phyloP scores from a whole-genome alignment of 2,888 invertebrate genomes.

The Synergus laeviventris region DNA sequence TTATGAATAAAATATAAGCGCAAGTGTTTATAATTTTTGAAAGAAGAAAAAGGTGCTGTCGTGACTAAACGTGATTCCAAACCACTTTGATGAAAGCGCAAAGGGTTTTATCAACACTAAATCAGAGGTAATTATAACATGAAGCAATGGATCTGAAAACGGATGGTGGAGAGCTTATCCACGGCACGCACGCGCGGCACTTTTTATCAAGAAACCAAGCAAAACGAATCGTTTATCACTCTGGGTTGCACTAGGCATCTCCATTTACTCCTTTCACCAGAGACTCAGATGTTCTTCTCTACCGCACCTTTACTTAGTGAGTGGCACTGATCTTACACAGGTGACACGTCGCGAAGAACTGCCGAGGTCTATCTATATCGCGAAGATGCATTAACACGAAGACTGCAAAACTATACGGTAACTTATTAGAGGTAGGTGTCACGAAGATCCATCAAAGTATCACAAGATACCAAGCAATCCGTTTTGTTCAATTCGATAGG shows the following conservation, averaged over 20 bases:
- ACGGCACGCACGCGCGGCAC: conserved; percentile 7
- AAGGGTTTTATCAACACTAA: background rate
- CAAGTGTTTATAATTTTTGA: background rate
- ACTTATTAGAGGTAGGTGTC: conserved; percentile 20
- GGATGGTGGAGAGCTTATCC: background rate
- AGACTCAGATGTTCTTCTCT: conserved; percentile 11
- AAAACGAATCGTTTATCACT: conserved; percentile 34
- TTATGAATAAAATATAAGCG: background rate
- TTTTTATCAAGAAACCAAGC: background rate
- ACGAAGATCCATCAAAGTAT: conserved; percentile 20
- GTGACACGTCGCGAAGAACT: conserved; percentile 23
- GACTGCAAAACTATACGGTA: background rate
- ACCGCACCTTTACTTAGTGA: conserved; percentile 23
- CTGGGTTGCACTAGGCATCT: conserved; percentile 27
- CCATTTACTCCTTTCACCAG: conserved; percentile 21
- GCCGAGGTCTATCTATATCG: background rate
- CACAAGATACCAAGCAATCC: background rate
- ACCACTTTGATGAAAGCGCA: background rate
- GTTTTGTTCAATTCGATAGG: conserved; percentile 1
- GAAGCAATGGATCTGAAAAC: background rate
- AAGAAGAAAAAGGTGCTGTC: background rate
- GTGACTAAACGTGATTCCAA: background rate
- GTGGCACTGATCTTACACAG: conserved; percentile 32
- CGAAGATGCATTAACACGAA: conserved; percentile 23
- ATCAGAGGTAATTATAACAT: background rate